These are phyloP conservation scores for Felis catus DNA, from an alignment of 2,113 vertebrate species.

Conservation along the genomic window F.catus_Fca126_mat1.0 CM031417.1:65420001-65420500, in stretches of 20 bases:
- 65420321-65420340: background rate
- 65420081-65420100: slow-evolving; percentile 51
- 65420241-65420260: background rate
- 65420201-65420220: slow-evolving; percentile 36
- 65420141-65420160: slow-evolving; percentile 56
- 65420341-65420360: background rate
- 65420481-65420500: background rate
- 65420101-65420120: slow-evolving; percentile 57
- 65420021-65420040: slow-evolving; percentile 25
- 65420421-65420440: background rate
- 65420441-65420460: background rate
- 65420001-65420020: slow-evolving; percentile 26
- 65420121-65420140: slow-evolving; percentile 63
- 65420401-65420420: background rate
- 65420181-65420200: slow-evolving; percentile 33
- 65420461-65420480: background rate
- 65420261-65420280: background rate
- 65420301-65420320: background rate
- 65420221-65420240: background rate
- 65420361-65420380: background rate
- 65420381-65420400: background rate
- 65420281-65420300: background rate
- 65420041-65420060: slow-evolving; percentile 40
- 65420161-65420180: slow-evolving; percentile 49
- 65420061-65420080: slow-evolving; percentile 30